Evolutionary conservation across 2,888 invertebrate species (phyloP).

Genomic region (Notocelia uddmanniana): DNA sequence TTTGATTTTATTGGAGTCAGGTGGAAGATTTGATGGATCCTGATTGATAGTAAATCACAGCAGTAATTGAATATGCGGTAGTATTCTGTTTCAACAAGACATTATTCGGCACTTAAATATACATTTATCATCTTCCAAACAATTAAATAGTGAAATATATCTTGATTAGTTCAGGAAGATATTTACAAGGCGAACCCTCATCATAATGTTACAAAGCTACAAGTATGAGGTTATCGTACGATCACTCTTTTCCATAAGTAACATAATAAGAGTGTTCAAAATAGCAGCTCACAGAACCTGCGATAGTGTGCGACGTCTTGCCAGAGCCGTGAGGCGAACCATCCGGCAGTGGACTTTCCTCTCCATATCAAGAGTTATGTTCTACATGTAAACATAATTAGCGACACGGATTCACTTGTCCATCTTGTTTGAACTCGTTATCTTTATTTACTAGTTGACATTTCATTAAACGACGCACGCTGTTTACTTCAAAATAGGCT

Average conservation of each 20-base stretch:
- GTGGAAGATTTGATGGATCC: slow-evolving; percentile 32
- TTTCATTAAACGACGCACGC: background rate
- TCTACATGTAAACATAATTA: slow-evolving; percentile 14
- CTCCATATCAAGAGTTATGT: slow-evolving; percentile 33
- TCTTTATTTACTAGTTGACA: slow-evolving; percentile 11
- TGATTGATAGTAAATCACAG: slow-evolving; percentile 43
- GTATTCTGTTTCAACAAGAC: slow-evolving; percentile 8
- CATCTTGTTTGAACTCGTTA: slow-evolving; percentile 1
- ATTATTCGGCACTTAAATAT: slow-evolving; percentile 15
- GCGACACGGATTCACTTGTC: slow-evolving; percentile 2
- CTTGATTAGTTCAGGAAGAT: too few species aligned
- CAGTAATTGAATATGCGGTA: slow-evolving; percentile 33
- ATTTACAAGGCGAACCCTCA: too few species aligned
- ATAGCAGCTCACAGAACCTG: slow-evolving; percentile 33
- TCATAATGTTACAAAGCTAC: background rate
- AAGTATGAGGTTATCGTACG: background rate
- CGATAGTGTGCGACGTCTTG: slow-evolving; percentile 35
- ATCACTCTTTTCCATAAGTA: too few species aligned
- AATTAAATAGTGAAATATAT: background rate
- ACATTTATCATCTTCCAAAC: background rate
- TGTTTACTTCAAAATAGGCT: background rate
- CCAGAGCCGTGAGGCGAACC: slow-evolving; percentile 28
- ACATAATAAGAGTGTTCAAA: slow-evolving; percentile 19
- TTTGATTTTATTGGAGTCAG: slow-evolving; percentile 37
- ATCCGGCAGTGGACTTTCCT: slow-evolving; percentile 42